Percentiles rank a stretch among this genome's conserved stretches.
phyloP scores from a whole-genome alignment of 1,140 invertebrate species.

The Drosophila azteca region DNA sequence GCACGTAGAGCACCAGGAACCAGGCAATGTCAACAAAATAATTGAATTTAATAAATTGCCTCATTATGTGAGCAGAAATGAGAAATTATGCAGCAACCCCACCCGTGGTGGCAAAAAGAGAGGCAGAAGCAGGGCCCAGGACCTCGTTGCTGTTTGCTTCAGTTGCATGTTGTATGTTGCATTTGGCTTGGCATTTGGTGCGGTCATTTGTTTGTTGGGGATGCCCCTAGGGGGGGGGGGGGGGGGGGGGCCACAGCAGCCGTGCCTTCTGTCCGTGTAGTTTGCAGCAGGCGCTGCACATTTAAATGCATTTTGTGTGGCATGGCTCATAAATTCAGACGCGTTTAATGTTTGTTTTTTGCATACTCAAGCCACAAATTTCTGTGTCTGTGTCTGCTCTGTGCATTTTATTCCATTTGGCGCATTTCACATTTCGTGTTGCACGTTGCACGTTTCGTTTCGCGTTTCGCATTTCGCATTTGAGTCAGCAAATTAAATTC shows the following conservation, averaged over 20 bases:
- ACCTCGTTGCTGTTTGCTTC: constrained; percentile 28
- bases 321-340: constrained; percentile 70
- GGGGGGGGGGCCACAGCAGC: constrained; percentile 15
- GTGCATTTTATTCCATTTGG: constrained; percentile 61
- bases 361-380: constrained; percentile 54
- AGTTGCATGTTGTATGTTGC: constrained; percentile 58
- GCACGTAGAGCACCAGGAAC: constrained; percentile 19
- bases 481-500: constrained; percentile 74
- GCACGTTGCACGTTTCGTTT: no score
- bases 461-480: constrained; percentile 43
- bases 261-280: constrained; percentile 39
- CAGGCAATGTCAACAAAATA: constrained; percentile 68
- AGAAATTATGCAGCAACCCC: constrained; percentile 67
- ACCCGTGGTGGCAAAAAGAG: no score
- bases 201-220: constrained; percentile 55
- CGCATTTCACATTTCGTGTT: constrained; percentile 46
- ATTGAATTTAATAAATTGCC: constrained; percentile 82
- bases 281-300: constrained; percentile 51
- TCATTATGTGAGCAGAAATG: constrained; percentile 73
- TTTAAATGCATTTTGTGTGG: constrained; percentile 76
- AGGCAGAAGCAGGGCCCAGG: not conserved
- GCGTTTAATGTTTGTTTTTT: constrained; percentile 69
- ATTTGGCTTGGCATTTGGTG: constrained; percentile 66
- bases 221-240: not conserved
- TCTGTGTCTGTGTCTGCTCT: constrained; percentile 25